Conservation (phyloP, 2,888 invertebrate species). For the Drosophila lutescens region DNA sequence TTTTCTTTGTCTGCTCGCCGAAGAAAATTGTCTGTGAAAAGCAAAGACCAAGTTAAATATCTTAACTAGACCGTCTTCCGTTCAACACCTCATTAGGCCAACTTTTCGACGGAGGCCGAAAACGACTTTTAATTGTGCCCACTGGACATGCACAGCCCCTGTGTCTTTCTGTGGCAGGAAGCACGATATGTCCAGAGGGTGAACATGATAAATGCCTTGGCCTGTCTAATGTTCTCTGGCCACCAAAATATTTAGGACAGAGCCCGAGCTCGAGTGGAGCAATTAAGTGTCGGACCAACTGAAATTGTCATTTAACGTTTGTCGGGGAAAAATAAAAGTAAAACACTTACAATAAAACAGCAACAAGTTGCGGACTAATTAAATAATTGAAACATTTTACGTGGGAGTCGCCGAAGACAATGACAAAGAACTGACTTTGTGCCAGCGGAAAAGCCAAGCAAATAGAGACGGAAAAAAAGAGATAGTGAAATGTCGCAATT, state of each 20-base stretch:
- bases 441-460: conserved; percentile 13
- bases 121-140: conserved; percentile 73
- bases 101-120: conserved; percentile 53
- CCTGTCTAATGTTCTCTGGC: conserved; percentile 27
- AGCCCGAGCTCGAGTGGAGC: conserved; percentile 38
- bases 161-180: conserved; percentile 8
- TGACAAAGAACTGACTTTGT: conserved; percentile 37
- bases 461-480: conserved; percentile 13
- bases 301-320: conserved; percentile 67
- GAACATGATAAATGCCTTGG: conserved; percentile 63
- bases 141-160: conserved; percentile 57
- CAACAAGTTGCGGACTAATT: conserved; percentile 60
- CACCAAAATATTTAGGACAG: conserved; percentile 13
- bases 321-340: conserved; percentile 38
- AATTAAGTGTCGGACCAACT: conserved; percentile 54
- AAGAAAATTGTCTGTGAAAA: conserved; percentile 33
- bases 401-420: conserved; percentile 32
- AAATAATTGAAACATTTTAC: conserved; percentile 52
- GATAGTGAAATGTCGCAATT: conserved; percentile 71
- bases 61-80: conserved; percentile 63
- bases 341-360: conserved; percentile 20
- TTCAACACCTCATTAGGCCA: conserved; percentile 71
- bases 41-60: conserved; percentile 37
- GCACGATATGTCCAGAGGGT: conserved; percentile 41
- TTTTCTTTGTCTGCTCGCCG: not conserved